These are phyloP conservation scores for Hemiscyllium ocellatum DNA, from an alignment of 2,113 vertebrate species.

Conservation along the genomic window DNA sequence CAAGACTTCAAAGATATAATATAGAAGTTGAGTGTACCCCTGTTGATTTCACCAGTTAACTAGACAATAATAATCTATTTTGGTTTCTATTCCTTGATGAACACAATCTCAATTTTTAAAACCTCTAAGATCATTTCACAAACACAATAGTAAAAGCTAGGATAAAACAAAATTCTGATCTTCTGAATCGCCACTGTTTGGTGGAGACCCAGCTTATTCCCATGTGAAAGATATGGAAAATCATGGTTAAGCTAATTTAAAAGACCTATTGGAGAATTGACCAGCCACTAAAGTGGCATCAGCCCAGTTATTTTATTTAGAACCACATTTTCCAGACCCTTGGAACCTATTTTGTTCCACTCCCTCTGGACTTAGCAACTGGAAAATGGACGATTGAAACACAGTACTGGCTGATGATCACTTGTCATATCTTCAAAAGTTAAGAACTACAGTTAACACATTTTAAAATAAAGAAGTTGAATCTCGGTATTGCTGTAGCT, in stretches of 20 bases:
- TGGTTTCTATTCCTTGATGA: background rate
- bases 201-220: background rate
- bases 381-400: background rate
- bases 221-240: background rate
- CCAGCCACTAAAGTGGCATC: background rate
- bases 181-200: background rate
- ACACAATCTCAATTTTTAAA: background rate
- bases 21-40: background rate
- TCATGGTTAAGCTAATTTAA: too few relatives aligned
- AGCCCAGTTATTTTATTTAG: background rate
- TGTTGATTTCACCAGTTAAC: background rate
- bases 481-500: background rate
- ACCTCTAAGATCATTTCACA: background rate
- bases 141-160: background rate
- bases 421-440: background rate
- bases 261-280: background rate
- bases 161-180: background rate
- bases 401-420: background rate
- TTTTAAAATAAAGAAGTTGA: background rate
- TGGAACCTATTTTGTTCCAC: background rate
- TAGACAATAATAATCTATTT: background rate
- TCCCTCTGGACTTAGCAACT: background rate
- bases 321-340: background rate
- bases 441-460: background rate
- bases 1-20: background rate